A percentile compares a stretch with the other conserved stretches of the same genome.
phyloP scores from a whole-genome alignment of 2,797 vertebrate genomes.

The Thalassophryne amazonica region DNA sequence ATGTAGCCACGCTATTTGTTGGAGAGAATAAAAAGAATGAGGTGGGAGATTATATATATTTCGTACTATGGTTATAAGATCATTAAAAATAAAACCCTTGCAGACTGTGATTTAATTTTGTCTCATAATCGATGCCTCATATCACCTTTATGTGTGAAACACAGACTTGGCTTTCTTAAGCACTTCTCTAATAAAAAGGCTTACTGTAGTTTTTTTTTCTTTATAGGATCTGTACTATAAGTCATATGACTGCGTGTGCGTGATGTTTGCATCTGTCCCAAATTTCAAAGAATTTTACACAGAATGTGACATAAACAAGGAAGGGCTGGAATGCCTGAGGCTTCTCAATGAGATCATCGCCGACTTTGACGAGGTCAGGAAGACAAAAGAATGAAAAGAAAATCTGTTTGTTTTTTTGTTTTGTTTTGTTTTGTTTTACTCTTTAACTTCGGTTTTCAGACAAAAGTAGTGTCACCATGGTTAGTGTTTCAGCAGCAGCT shows the following conservation, averaged over 20 bases:
- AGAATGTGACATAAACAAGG: slow-evolving; percentile 98
- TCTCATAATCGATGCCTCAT: too few species aligned
- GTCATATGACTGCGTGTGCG: slow-evolving; percentile 97
- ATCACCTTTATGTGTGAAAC: too few species aligned
- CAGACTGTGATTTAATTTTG: too few species aligned
- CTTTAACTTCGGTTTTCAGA: too few species aligned
- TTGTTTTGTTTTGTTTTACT: too few species aligned
- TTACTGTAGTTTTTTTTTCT: background rate
- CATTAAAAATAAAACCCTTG: too few species aligned
- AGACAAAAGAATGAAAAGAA: background rate
- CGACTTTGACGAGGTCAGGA: slow-evolving; percentile 94
- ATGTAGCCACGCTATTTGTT: slow-evolving; percentile 93
- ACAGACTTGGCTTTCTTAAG: too few species aligned
- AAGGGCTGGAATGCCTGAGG: slow-evolving; percentile 94
- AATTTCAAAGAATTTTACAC: slow-evolving; percentile 99
- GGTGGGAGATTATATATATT: slow-evolving; percentile 73
- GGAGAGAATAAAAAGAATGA: slow-evolving; percentile 94
- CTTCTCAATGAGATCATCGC: slow-evolving; percentile 97
- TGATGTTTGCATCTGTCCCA: slow-evolving; percentile 97
- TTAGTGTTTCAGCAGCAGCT: too few species aligned
- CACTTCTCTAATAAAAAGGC: too few species aligned
- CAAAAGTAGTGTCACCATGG: too few species aligned
- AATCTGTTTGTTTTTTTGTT: too few species aligned
- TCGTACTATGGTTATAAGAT: too few species aligned
- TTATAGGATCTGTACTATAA: slow-evolving; percentile 96